A percentile compares a stretch with the other conserved stretches of the same genome.
Conservation (phyloP, 2,888 invertebrate species). For the Aethes cnicana region DNA sequence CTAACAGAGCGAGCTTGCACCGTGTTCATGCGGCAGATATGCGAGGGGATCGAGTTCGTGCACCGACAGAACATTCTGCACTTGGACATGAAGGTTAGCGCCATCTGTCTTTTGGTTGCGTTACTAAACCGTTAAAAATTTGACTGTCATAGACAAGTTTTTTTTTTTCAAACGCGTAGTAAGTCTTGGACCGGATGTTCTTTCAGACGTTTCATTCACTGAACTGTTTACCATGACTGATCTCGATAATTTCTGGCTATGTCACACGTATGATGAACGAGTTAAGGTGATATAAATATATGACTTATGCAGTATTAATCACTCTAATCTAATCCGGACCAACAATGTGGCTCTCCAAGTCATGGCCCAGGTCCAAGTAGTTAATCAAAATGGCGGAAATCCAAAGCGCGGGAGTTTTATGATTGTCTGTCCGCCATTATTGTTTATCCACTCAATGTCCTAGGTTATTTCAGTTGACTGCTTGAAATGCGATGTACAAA, state of each 20-base stretch:
- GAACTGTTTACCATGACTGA: constrained; percentile 30
- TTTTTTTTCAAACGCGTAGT: no score
- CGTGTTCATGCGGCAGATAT: constrained; percentile 98
- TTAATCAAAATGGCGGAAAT: constrained; percentile 73
- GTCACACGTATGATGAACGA: constrained; percentile 13
- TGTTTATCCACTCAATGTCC: constrained; percentile 42
- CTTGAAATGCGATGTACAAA: constrained; percentile 13
- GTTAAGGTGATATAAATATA: constrained; percentile 12
- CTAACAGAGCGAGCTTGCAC: constrained; percentile 98
- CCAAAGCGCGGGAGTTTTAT: constrained; percentile 62
- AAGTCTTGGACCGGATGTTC: no score
- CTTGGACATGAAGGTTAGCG: constrained; percentile 95
- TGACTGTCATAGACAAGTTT: no score
- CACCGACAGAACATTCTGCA: constrained; percentile 97
- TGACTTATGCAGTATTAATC: constrained; percentile 13
- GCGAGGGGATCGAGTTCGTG: constrained; percentile 98
- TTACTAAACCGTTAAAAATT: constrained; percentile 29
- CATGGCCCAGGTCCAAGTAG: constrained; percentile 66
- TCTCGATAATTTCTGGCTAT: constrained; percentile 27
- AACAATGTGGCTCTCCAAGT: constrained; percentile 38
- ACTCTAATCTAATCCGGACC: constrained; percentile 6
- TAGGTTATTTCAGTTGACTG: constrained; percentile 22
- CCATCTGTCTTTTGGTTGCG: neutral
- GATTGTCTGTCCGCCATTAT: constrained; percentile 50
- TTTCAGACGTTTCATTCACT: constrained; percentile 32